Base-by-base conservation (phyloP, 2,113 vertebrate genomes). In the Protobothrops flavoviridis region DNA sequence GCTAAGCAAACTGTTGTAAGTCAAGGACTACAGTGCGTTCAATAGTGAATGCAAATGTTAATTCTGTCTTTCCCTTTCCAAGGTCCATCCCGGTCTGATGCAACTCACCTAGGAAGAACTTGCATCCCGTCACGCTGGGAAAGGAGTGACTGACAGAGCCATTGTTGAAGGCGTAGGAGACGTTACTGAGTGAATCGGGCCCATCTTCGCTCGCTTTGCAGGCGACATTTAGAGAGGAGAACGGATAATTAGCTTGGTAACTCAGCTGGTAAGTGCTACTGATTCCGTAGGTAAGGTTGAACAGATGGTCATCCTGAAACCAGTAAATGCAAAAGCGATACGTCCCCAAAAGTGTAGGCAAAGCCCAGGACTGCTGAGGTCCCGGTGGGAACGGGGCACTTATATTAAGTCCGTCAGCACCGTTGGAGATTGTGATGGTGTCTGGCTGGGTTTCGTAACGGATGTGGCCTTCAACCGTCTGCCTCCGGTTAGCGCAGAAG, bases 241-340 rank as follows among this genome's bases (percentile, higher is more conserved):
- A 92, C 61, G 95, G 90, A n/a, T 24, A 29, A 0, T 48, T 39
- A 6, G 96, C 96, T 1, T 2, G 12, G 11, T 8, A 1, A 0
- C 97, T 97, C 95, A 98, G 95, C 52, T n/a, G 1, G 88, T 96
- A 97, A n/a, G 93, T 93, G 0, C 53, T 89, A 13, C 4, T 29
- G 90, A 90, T 97, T 48, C 98, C 98, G 0, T 98, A 98, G 0
- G 0, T 95, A 20, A 98, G 92, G 2, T 0, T 9, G 92, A 98
- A 12, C 0, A 0, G 91, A 59, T 92, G 86, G 0, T 85, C 4
- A 0, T 94, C 94, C 81, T 43, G 95, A 95, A 61, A 95, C 98
- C 97, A 98, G 96, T 95, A 97, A 87, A 98, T 0, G 1, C 98
- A 98, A 96, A 98, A 98, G 92, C 97, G 98, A 45, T 98, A 98